Percentiles rank a stretch among this genome's conserved stretches.
These are phyloP conservation scores for Pica pica DNA, from an alignment of 2,113 vertebrate species.

Conservation along the genomic window DNA sequence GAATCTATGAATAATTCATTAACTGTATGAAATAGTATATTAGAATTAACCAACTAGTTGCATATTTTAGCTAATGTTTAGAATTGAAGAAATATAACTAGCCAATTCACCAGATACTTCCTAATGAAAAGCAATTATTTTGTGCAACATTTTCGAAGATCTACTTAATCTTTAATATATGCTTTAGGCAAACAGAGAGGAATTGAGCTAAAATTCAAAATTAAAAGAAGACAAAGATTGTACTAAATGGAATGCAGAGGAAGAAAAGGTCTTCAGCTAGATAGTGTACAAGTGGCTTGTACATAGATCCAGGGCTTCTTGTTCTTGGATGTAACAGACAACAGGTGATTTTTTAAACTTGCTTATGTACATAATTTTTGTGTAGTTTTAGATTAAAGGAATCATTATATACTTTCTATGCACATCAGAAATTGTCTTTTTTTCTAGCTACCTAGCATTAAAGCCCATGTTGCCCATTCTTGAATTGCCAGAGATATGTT, in stretches of 20 bases:
- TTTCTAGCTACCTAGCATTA: background rate
- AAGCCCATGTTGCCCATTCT: background rate
- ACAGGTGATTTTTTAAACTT: background rate
- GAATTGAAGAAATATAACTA: background rate
- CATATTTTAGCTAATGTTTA: constrained; percentile 10
- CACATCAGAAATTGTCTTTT: background rate
- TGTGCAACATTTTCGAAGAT: background rate
- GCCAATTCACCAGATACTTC: background rate
- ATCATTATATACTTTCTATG: background rate
- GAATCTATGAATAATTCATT: constrained; percentile 62
- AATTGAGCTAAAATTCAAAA: background rate
- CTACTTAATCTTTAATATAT: background rate
- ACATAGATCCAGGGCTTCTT: background rate
- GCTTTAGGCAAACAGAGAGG: background rate
- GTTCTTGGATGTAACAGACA: background rate
- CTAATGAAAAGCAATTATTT: constrained; percentile 20
- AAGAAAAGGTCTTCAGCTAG: background rate
- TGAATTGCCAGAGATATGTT: background rate
- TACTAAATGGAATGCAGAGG: background rate
- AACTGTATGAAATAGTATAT: constrained; percentile 30
- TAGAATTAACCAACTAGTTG: constrained; percentile 40
- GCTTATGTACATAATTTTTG: background rate
- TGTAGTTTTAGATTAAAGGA: background rate
- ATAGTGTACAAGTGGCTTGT: background rate
- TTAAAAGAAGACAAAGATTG: background rate